Evolutionary conservation across 2,113 vertebrate genomes (phyloP).

Genomic region (Onychostruthus taczanowskii): DNA sequence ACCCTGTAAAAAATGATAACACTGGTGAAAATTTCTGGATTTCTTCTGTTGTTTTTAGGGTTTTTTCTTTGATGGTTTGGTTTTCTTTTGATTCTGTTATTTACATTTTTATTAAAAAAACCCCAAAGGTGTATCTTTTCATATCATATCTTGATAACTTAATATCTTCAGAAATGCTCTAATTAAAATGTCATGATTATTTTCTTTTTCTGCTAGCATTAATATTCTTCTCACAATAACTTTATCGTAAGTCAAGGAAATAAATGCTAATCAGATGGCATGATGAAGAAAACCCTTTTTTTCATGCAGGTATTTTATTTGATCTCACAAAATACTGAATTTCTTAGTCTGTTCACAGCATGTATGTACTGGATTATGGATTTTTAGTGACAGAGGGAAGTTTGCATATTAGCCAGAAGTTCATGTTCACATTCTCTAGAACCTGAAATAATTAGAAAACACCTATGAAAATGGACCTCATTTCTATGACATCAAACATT

Average conservation of each 20-base stretch:
- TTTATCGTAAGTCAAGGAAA: neutral
- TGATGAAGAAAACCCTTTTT: neutral
- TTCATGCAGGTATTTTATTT: neutral
- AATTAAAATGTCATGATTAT: neutral
- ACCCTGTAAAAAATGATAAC: neutral
- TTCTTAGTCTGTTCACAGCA: neutral
- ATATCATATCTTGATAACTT: neutral
- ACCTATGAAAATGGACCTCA: neutral
- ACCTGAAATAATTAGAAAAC: neutral
- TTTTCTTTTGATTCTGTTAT: neutral
- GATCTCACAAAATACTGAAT: neutral
- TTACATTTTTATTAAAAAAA: neutral
- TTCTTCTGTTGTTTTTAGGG: neutral
- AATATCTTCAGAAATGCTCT: neutral
- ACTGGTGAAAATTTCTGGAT: neutral
- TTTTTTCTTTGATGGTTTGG: neutral
- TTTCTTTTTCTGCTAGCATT: neutral
- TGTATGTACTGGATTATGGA: neutral
- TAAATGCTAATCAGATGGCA: neutral
- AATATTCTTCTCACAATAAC: neutral
- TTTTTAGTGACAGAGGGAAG: neutral
- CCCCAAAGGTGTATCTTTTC: neutral
- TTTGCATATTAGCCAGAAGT: neutral
- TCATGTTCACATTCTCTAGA: neutral
- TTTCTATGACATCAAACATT: rapidly evolving